A percentile compares a stretch with the other conserved stretches of the same genome.
phyloP scores from a whole-genome alignment of 2,888 invertebrate genomes.

The Lamellibrachia satsuma region DNA sequence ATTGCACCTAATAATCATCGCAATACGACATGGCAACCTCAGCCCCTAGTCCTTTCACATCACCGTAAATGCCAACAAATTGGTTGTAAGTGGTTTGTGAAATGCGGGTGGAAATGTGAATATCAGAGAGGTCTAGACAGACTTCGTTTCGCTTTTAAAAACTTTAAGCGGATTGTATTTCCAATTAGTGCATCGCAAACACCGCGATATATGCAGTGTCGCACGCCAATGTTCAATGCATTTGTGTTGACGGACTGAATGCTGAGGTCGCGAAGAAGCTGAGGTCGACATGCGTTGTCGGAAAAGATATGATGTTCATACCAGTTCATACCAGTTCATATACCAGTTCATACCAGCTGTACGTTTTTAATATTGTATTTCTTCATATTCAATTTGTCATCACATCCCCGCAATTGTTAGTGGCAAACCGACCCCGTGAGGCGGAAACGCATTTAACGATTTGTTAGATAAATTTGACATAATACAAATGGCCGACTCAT shows the following conservation, averaged over 20 bases:
- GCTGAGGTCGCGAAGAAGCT: neutral
- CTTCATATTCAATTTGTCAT: neutral
- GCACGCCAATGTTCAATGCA: neutral
- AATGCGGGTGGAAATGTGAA: neutral
- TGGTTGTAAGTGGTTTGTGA: constrained; percentile 6
- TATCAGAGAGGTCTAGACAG: neutral
- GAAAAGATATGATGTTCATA: too few species aligned
- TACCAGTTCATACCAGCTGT: neutral
- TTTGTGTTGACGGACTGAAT: neutral
- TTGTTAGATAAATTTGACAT: constrained; percentile 6
- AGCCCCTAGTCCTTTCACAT: neutral
- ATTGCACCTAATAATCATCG: neutral
- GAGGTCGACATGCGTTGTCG: too few species aligned
- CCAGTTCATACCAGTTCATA: too few species aligned
- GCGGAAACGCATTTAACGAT: neutral
- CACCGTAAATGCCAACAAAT: neutral
- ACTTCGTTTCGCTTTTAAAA: neutral
- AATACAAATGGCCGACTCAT: neutral
- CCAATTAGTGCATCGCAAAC: neutral
- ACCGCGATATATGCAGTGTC: neutral
- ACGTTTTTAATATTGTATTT: neutral
- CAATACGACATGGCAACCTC: neutral
- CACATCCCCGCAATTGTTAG: neutral
- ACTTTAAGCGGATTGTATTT: neutral
- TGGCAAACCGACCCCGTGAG: neutral